Evolutionary conservation across 2,888 invertebrate species (phyloP).

Genomic region (Eupithecia subfuscata): DNA sequence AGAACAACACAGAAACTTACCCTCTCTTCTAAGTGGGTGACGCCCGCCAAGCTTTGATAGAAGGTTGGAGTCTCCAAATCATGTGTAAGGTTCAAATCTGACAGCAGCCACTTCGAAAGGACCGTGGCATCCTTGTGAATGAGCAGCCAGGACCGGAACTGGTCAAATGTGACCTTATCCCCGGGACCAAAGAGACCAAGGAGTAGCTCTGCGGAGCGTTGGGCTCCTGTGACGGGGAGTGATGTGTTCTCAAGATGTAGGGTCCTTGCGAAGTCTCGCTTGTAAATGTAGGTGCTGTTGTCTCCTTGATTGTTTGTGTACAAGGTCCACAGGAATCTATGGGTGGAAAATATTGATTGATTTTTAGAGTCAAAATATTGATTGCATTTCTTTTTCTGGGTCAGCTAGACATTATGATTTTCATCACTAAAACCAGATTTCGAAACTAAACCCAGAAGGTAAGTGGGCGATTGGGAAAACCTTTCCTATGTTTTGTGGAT

Average conservation of each 20-base stretch:
- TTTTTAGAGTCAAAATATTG: background rate
- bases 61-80: conserved; percentile 95
- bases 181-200: conserved; percentile 72
- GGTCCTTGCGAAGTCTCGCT: conserved; percentile 88
- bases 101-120: conserved; percentile 91
- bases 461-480: background rate
- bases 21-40: conserved; percentile 93
- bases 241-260: conserved; percentile 84
- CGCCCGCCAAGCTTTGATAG: conserved; percentile 96
- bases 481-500: background rate
- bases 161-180: conserved; percentile 86
- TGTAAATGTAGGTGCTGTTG: conserved; percentile 86
- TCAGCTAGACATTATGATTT: background rate
- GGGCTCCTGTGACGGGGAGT: conserved; percentile 64
- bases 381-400: background rate
- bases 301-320: conserved; percentile 92
- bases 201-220: conserved; percentile 67
- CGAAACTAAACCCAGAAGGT: background rate
- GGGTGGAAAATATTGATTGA: conserved; percentile 29
- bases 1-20: conserved; percentile 76
- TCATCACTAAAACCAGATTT: background rate
- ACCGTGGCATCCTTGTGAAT: conserved; percentile 91
- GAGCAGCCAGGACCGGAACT: conserved; percentile 91
- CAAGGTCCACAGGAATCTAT: conserved; percentile 92
- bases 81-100: conserved; percentile 89